Conservation (phyloP, 2,797 vertebrate genomes). For the Enoplosus armatus region DNA sequence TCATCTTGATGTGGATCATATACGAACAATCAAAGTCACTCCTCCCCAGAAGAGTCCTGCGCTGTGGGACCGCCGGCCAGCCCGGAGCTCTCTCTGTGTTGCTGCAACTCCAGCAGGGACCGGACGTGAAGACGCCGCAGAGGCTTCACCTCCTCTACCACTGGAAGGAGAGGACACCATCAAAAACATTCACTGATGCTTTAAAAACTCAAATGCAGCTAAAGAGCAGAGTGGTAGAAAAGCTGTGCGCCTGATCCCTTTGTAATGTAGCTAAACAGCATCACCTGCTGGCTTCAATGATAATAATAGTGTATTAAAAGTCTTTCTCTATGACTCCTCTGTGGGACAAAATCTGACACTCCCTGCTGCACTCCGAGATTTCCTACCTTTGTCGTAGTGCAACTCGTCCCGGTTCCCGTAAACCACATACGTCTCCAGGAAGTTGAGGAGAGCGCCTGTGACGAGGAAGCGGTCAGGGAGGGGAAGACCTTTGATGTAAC, state of each 20-base stretch:
- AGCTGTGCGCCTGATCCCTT: neutral
- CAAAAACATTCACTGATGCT: neutral
- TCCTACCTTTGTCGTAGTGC: constrained; percentile 83
- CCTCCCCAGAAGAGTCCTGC: constrained; percentile 30
- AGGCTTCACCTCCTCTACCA: constrained; percentile 83
- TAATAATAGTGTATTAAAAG: neutral
- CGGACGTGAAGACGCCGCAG: constrained; percentile 82
- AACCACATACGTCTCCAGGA: constrained; percentile 84
- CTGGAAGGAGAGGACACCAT: constrained; percentile 58
- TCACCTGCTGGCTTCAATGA: constrained; percentile 57
- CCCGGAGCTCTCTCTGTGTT: constrained; percentile 32
- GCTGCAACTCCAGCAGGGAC: constrained; percentile 81
- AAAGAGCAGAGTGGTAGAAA: neutral
- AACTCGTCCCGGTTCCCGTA: constrained; percentile 82
- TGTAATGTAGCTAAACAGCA: constrained; percentile 51
- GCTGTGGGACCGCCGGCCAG: neutral
- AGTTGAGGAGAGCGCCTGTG: constrained; percentile 84
- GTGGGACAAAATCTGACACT: neutral
- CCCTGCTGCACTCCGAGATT: neutral
- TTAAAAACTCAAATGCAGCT: neutral
- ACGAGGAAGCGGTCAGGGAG: constrained; percentile 83
- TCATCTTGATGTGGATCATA: neutral
- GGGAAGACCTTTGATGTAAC: constrained; percentile 82
- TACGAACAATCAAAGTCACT: neutral
- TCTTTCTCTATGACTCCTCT: neutral